A percentile compares a stretch with the other conserved stretches of the same genome.
These are phyloP conservation scores for Carettochelys insculpta DNA, from an alignment of 2,113 vertebrate genomes.

Conservation along the genomic window DNA sequence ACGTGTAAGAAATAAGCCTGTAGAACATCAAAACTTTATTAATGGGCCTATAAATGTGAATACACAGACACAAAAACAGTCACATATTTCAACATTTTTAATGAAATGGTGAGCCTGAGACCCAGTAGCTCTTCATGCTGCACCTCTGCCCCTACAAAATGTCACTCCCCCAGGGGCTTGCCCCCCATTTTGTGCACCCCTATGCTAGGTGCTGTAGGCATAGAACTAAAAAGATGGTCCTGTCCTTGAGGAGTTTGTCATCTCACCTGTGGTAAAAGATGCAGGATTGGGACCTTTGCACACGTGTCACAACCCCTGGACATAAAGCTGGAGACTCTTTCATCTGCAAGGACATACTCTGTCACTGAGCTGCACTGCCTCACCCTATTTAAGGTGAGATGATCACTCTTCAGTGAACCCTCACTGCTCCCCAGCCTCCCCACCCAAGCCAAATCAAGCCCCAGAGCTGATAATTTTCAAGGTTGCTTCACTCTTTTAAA, in stretches of 20 bases:
- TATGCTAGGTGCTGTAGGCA: not conserved
- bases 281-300: not conserved
- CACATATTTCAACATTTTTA: too few species aligned
- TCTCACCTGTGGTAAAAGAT: not conserved
- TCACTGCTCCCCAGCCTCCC: not conserved
- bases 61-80: too few species aligned
- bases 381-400: not conserved
- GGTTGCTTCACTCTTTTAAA: conserved; percentile 20
- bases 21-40: too few species aligned
- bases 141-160: too few species aligned
- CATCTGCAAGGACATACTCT: too few species aligned
- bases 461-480: not conserved
- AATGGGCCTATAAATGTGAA: too few species aligned
- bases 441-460: not conserved
- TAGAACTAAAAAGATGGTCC: not conserved
- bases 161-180: too few species aligned
- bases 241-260: not conserved
- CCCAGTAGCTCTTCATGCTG: too few species aligned
- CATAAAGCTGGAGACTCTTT: too few species aligned
- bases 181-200: too few species aligned
- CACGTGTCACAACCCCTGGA: not conserved
- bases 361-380: rapidly evolving
- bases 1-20: too few species aligned
- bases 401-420: not conserved
- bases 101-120: too few species aligned